Base-by-base conservation (phyloP, 2,888 invertebrate species). In the Orthonevra nobilis region DNA sequence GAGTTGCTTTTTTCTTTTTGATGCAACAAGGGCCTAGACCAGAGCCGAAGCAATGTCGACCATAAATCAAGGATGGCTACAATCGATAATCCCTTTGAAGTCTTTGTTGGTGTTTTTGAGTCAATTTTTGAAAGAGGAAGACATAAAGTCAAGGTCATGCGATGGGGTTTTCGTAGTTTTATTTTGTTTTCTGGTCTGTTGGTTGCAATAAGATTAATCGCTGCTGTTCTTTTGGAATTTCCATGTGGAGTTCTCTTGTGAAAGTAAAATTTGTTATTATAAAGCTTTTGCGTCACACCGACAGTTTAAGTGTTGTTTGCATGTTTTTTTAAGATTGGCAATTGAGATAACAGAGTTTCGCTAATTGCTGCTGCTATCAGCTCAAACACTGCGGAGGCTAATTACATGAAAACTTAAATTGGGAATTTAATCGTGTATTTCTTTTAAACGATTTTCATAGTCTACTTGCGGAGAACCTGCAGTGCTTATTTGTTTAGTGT, bases 41-140 rank as follows among this genome's bases (percentile, higher is more conserved):
- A 30, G 38, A 14, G 15, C 40, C 64, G 30, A 30, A 19, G 63
- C 14, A 32, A 42, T 66, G 54, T 66, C 36, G 28, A 46, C 66
- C 32, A 40, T 36, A 58, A 42, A 66, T 54, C 66, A 66, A 66
- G 66, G 54, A 56, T 46, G 54, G 54, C 52, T 26, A 14, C 54
- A 46, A 66, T 66, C 66, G 66, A 66, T 66, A 46, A 34, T 20
- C 1, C 15, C n/a, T 9, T n/a, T 34, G 14, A 17, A 20, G 20
- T 7, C 9, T 20, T n/a, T 0, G 7, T 60, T 30, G 2, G 10
- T 2, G 19, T 28, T 26, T n/a, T 15, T 2, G 9, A 3, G 10
- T 28, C 2, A 6, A 17, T 50, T 19, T 17, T 32, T 19, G 30
- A 19, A 28, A 40, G 7, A 14, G 5, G 12, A 20, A n/a, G n/a